phyloP scores from a whole-genome alignment of 1,140 invertebrate genomes.

The Globodera rostochiensis region DNA sequence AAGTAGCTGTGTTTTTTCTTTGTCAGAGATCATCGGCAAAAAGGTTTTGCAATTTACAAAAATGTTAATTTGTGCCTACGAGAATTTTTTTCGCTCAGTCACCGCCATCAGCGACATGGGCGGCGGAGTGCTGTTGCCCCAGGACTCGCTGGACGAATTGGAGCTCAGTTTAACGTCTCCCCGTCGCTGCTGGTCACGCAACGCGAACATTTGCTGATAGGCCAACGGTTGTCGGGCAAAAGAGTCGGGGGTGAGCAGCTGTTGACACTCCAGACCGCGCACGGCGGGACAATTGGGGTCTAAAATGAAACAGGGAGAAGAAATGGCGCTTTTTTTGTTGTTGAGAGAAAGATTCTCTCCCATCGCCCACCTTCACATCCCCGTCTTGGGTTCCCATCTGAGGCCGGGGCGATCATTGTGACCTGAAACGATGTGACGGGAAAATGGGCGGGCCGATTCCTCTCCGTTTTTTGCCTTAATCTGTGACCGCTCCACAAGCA shows the following conservation, averaged over 20 bases:
- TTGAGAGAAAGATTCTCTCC: neutral
- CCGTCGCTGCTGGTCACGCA: slow-evolving; percentile 19
- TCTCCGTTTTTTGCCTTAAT: slow-evolving; percentile 68
- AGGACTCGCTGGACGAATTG: neutral
- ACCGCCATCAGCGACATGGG: slow-evolving; percentile 6
- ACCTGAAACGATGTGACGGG: slow-evolving; percentile 68
- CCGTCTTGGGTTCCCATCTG: slow-evolving; percentile 74
- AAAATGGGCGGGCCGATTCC: neutral
- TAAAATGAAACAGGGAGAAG: neutral
- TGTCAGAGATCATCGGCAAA: neutral
- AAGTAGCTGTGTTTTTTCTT: neutral
- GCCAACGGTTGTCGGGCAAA: slow-evolving; percentile 60
- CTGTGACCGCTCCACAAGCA: slow-evolving; percentile 83
- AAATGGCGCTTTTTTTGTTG: neutral
- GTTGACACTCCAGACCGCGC: slow-evolving; percentile 54
- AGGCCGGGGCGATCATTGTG: slow-evolving; percentile 78
- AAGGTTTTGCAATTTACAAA: neutral
- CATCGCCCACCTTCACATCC: slow-evolving; percentile 58
- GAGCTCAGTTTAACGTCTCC: slow-evolving; percentile 8
- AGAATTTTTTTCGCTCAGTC: slow-evolving; percentile 24
- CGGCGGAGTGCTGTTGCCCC: neutral
- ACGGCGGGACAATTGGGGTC: slow-evolving; percentile 62
- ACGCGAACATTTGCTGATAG: slow-evolving; percentile 27
- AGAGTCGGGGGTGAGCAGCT: slow-evolving; percentile 61
- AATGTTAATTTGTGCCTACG: slow-evolving; percentile 4